Percentiles rank a stretch among this genome's conserved stretches.
Evolutionary conservation across 2,888 invertebrate species (phyloP).

Genomic region (Agrotis puta): DNA sequence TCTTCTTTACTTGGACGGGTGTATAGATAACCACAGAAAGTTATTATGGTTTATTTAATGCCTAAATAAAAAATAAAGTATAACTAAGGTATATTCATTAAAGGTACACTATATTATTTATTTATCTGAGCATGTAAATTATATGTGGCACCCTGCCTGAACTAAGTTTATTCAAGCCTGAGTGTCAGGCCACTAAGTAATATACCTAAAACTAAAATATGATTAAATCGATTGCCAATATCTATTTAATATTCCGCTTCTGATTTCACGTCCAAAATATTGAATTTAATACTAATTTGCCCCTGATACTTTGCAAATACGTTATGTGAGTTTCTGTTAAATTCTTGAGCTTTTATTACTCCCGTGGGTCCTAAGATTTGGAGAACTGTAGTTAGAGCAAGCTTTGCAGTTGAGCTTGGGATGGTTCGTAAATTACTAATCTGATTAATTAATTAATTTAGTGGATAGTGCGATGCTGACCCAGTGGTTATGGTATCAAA

Average conservation of each 20-base stretch:
- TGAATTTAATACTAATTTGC: constrained; percentile 10
- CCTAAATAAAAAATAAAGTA: too few species aligned
- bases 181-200: too few species aligned
- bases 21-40: too few species aligned
- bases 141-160: too few species aligned
- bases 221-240: background rate
- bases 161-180: too few species aligned
- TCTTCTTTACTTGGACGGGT: too few species aligned
- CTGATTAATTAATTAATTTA: constrained; percentile 9
- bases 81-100: too few species aligned
- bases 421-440: constrained; percentile 29
- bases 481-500: background rate
- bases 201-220: too few species aligned
- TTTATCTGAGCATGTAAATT: too few species aligned
- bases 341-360: constrained; percentile 47
- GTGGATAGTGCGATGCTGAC: background rate
- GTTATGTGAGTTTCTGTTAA: constrained; percentile 27
- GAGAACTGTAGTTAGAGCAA: constrained; percentile 27
- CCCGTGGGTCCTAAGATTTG: constrained; percentile 35
- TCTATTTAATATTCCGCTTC: background rate
- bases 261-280: background rate
- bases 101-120: too few species aligned
- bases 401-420: constrained; percentile 12
- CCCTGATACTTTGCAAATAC: constrained; percentile 24
- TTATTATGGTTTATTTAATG: too few species aligned